These are phyloP conservation scores for Channallabes apus DNA, from an alignment of 2,797 vertebrate species.

Conservation along the genomic window DNA sequence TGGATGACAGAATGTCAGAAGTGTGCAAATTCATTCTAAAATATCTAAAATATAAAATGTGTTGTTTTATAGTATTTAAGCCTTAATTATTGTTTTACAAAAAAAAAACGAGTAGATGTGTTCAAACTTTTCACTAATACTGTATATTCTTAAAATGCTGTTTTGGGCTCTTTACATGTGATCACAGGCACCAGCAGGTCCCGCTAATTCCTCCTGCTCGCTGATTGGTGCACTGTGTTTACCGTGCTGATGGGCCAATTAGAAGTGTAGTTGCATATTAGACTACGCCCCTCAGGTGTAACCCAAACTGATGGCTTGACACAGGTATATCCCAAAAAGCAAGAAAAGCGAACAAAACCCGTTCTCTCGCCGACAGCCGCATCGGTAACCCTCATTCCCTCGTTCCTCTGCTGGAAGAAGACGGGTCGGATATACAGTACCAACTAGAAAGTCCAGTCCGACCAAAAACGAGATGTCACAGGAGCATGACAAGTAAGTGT, in stretches of 20 bases:
- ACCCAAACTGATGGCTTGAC: conserved; percentile 79
- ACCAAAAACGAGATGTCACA: conserved; percentile 93
- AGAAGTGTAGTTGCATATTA: conserved; percentile 62
- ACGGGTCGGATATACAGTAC: conserved; percentile 90
- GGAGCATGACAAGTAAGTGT: conserved; percentile 98
- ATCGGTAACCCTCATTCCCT: conserved; percentile 74
- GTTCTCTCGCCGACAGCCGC: conserved; percentile 77
- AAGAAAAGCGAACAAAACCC: conserved; percentile 95
- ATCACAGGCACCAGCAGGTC: conserved; percentile 1
- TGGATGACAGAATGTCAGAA: too few species aligned
- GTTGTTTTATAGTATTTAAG: too few species aligned
- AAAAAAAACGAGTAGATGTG: too few species aligned
- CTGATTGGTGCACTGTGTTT: conserved; percentile 22
- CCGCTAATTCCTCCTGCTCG: conserved; percentile 40
- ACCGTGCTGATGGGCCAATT: conserved; percentile 63
- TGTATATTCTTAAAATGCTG: not conserved
- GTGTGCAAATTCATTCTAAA: too few species aligned
- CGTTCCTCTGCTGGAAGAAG: conserved; percentile 76
- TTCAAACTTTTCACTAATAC: too few species aligned
- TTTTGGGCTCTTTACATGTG: not conserved
- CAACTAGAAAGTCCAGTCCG: conserved; percentile 98
- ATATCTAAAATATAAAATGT: too few species aligned
- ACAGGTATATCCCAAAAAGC: conserved; percentile 86
- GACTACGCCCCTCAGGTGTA: conserved; percentile 71
- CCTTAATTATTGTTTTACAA: too few species aligned